phyloP scores from a whole-genome alignment of 2,888 invertebrate genomes.

The Lasioglossum calceatum region DNA sequence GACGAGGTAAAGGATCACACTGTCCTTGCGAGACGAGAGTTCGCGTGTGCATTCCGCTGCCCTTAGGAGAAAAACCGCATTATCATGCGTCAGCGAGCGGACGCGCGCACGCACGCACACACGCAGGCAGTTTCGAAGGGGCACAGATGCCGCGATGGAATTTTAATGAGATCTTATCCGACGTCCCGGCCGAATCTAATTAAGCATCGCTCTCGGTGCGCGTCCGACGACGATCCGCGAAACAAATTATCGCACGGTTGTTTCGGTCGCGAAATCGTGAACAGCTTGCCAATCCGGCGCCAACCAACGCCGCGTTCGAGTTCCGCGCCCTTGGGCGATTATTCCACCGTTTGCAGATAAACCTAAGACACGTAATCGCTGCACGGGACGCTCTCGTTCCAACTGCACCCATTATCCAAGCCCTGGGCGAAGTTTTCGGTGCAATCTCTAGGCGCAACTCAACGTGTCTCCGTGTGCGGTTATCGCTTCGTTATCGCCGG shows the following conservation, averaged over 20 bases:
- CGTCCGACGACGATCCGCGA: neutral
- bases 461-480: no score
- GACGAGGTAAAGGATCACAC: conserved; percentile 35
- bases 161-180: conserved; percentile 62
- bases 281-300: neutral
- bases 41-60: conserved; percentile 42
- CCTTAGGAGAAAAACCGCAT: conserved; percentile 48
- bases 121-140: conserved; percentile 26
- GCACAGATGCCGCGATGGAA: conserved; percentile 53
- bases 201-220: conserved; percentile 27
- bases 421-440: no score
- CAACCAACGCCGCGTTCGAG: neutral
- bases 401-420: neutral
- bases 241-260: conserved; percentile 17
- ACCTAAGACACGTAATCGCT: neutral
- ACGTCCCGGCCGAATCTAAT: conserved; percentile 51
- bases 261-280: conserved; percentile 15
- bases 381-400: neutral
- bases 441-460: no score
- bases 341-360: neutral
- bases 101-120: no score
- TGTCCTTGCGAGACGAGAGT: conserved; percentile 28
- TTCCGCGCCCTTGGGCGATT: neutral
- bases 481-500: no score
- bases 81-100: conserved; percentile 49